Conservation (phyloP, 2,797 vertebrate genomes). For the Sparidentex hasta region DNA sequence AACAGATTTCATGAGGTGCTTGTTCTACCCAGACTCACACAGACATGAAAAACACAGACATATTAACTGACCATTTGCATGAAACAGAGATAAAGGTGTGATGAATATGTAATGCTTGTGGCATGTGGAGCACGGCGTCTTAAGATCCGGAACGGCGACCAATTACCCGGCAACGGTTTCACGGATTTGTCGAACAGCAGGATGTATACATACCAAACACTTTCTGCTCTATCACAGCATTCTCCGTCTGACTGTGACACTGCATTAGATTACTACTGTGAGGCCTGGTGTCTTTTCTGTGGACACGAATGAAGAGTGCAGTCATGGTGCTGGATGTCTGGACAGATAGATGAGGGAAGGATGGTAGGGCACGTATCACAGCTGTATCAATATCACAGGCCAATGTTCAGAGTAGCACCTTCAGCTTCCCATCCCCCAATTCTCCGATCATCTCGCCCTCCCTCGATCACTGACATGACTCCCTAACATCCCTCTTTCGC, state of each 20-base stretch:
- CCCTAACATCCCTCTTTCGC: constrained; percentile 60
- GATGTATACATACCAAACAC: constrained; percentile 28
- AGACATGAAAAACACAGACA: constrained; percentile 20
- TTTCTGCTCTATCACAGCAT: constrained; percentile 28
- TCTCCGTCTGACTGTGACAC: constrained; percentile 25
- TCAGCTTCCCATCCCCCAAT: constrained; percentile 76
- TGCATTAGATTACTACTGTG: constrained; percentile 29
- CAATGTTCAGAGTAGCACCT: constrained; percentile 62
- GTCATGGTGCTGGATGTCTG: constrained; percentile 19
- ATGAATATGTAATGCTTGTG: constrained; percentile 49
- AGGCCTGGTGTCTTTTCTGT: constrained; percentile 9
- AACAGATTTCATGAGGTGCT: constrained; percentile 48
- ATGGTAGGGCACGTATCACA: constrained; percentile 27
- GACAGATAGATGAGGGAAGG: constrained; percentile 31
- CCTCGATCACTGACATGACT: constrained; percentile 71
- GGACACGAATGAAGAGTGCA: constrained; percentile 1
- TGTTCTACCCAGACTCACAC: neutral
- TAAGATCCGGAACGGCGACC: constrained; percentile 2
- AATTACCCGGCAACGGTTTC: constrained; percentile 42
- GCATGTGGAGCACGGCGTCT: constrained; percentile 22
- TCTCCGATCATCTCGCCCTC: constrained; percentile 62
- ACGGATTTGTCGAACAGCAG: constrained; percentile 35
- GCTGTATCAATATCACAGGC: constrained; percentile 45
- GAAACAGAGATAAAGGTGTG: constrained; percentile 36
- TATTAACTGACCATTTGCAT: constrained; percentile 23